Evolutionary conservation across 2,113 vertebrate genomes (phyloP).

Genomic region (Actinemys pallida): DNA sequence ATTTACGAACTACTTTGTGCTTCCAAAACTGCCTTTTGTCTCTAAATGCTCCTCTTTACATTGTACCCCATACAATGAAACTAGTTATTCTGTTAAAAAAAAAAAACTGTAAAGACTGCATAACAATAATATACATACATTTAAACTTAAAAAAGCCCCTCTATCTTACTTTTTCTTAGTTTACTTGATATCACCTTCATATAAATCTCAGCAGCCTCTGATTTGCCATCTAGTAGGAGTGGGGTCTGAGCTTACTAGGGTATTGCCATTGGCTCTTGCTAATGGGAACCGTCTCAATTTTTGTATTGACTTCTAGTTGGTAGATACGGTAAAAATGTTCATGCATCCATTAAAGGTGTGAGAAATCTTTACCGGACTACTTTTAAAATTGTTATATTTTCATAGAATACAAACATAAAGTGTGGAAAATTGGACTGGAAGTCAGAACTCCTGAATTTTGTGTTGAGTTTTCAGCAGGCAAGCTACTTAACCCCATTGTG

Average conservation of each 20-base stretch:
- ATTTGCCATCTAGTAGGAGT: background rate
- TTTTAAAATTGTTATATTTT: background rate
- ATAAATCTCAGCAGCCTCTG: background rate
- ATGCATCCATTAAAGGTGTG: background rate
- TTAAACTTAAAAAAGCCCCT: background rate
- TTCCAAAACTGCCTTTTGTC: background rate
- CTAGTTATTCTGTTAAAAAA: background rate
- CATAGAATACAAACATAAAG: background rate
- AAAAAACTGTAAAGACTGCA: background rate
- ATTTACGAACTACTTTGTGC: background rate
- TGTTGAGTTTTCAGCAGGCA: background rate
- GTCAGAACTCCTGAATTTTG: background rate
- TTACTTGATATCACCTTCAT: background rate
- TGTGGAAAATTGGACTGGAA: background rate
- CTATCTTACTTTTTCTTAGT: background rate
- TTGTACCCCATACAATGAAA: background rate
- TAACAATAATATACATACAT: accelerated
- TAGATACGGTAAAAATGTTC: background rate
- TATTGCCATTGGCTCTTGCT: accelerated
- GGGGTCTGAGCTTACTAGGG: background rate
- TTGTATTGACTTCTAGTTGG: background rate
- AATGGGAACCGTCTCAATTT: background rate
- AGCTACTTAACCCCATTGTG: background rate
- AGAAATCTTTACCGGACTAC: background rate
- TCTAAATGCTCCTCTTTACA: background rate